These are phyloP conservation scores for Eumerus sabulonum DNA, from an alignment of 2,888 invertebrate species.

Conservation along the genomic window DNA sequence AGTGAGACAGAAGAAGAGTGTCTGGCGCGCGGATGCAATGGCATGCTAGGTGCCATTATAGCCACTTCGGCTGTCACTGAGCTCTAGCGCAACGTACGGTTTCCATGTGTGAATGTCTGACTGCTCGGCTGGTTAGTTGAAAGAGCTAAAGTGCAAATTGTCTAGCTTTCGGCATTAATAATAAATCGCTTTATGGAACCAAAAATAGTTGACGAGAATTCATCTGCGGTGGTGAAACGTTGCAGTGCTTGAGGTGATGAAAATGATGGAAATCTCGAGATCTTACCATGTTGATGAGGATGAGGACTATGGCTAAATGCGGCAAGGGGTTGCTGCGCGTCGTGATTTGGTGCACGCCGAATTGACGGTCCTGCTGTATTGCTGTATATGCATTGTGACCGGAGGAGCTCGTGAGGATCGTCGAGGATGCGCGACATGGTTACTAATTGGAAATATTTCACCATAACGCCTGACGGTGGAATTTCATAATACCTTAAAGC, in stretches of 20 bases:
- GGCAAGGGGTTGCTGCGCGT: conserved; percentile 21
- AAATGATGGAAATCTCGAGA: conserved; percentile 64
- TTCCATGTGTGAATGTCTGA: background rate
- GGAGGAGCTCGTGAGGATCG: conserved; percentile 28
- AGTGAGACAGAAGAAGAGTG: conserved; percentile 54
- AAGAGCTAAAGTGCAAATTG: conserved; percentile 50
- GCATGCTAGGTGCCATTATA: conserved; percentile 48
- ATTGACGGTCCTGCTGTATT: conserved; percentile 21
- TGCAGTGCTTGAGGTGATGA: conserved; percentile 50
- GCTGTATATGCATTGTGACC: conserved; percentile 14
- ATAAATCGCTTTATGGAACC: conserved; percentile 67
- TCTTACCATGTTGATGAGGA: too few species aligned
- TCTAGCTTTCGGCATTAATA: conserved; percentile 65
- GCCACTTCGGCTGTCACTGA: conserved; percentile 37
- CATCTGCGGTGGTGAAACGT: conserved; percentile 8
- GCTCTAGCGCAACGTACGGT: background rate
- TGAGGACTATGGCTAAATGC: conserved; percentile 26
- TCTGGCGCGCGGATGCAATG: conserved; percentile 28
- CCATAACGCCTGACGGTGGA: conserved; percentile 54
- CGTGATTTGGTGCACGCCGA: conserved; percentile 62
- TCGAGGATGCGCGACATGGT: conserved; percentile 55
- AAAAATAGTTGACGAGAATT: conserved; percentile 54
- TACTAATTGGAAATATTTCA: conserved; percentile 61
- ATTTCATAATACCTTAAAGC: conserved; percentile 38
- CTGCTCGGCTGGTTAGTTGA: background rate